Base-by-base conservation (phyloP, 2,797 vertebrate species). In the Chrosomus eos region DNA sequence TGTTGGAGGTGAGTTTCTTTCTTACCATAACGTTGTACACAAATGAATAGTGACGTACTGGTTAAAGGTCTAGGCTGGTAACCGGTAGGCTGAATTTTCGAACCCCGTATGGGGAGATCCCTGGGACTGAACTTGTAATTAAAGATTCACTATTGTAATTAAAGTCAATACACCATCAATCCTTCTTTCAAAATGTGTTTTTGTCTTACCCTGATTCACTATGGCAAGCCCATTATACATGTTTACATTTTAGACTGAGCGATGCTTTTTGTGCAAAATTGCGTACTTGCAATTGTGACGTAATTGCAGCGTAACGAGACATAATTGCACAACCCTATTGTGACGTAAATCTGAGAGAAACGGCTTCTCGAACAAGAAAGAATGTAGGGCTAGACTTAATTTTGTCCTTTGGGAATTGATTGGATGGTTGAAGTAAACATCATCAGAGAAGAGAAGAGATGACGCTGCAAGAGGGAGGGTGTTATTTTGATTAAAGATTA, bases 1-100 rank as follows among this genome's bases (percentile, higher is more conserved):
- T 99, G 98, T 91, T 99, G 80, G 98, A 99, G 97, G 98, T 99
- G 91, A 90, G 70, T 53, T 51, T 5, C 13, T 53, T 51, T 5
- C 14, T 48, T 16, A 43, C 31, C 36, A 36, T 70, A 23, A 5
- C 26, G 0, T 14, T 62, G 26, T 76, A 13, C 18, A 18, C 62
- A 31, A 68, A 43, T 36, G 0, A 75, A 62, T 51, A 40, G 9
- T 62, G 40, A 45, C 3, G 3, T 23, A 10, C 13, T 26, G 14
- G 7, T 36, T 60, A 5, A 73, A 7, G 43, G 31, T 48, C 38
- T 62, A 43, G 7, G 26, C 38, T 79, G 4, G 40, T 58, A 72
- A 82, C 3, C 11, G 21, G 36, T 31, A 62, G 19, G 23, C n/a
- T 80, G 21, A n/a, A 68, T 23, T 16, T 55, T 55, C 0, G 0